phyloP scores from a whole-genome alignment of 2,113 vertebrate species.

The Zosterops hypoxanthus region DNA sequence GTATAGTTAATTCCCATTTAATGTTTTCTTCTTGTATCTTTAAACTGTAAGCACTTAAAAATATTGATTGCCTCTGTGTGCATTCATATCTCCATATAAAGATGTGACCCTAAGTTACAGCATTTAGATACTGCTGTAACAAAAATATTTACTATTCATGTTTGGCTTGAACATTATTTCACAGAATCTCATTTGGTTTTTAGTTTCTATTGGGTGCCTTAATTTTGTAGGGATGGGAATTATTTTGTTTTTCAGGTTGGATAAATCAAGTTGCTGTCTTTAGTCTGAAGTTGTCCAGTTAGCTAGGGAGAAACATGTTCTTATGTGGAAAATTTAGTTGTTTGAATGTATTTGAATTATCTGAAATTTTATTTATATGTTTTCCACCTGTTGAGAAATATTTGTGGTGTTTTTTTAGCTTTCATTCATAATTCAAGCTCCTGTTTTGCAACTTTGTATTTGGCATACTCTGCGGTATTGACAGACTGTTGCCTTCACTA shows the following conservation, averaged over 20 bases:
- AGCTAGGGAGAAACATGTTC: background rate
- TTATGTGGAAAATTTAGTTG: slow-evolving; percentile 17
- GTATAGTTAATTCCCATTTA: background rate
- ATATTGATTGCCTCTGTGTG: background rate
- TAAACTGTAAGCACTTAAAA: background rate
- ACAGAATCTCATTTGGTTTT: background rate
- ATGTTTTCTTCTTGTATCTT: background rate
- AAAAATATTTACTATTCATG: background rate
- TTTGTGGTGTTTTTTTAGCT: background rate
- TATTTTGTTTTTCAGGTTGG: background rate
- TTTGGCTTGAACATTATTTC: background rate
- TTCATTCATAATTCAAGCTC: background rate
- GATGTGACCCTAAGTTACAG: background rate
- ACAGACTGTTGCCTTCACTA: slow-evolving; percentile 17
- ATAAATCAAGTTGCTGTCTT: background rate
- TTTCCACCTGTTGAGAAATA: slow-evolving; percentile 49
- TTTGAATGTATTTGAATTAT: slow-evolving; percentile 29
- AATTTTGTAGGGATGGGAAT: background rate
- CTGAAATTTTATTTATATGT: slow-evolving; percentile 21
- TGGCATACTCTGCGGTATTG: slow-evolving; percentile 15
- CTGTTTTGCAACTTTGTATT: slow-evolving; percentile 37
- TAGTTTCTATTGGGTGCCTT: background rate
- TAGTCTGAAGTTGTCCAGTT: background rate
- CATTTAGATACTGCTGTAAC: background rate
- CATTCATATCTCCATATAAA: background rate